phyloP scores from a whole-genome alignment of 1,140 invertebrate genomes.

The Mylabris phalerata region DNA sequence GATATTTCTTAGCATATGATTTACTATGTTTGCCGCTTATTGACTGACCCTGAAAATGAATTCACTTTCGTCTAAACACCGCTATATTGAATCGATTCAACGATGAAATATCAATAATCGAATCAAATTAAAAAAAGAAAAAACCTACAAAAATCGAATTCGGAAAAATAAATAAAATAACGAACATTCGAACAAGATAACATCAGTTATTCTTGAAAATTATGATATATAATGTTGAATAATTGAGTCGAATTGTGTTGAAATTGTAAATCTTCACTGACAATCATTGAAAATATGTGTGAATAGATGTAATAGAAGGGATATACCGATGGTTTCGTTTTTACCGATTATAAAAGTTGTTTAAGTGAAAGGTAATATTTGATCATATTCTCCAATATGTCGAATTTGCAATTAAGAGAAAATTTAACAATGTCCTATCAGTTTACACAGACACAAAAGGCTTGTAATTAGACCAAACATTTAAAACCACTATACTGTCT shows the following conservation, averaged over 20 bases:
- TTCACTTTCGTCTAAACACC: constrained; percentile 9
- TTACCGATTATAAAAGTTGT: too few relatives aligned
- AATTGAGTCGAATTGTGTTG: too few relatives aligned
- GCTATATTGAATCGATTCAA: not conserved
- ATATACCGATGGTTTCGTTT: too few relatives aligned
- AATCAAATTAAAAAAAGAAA: not conserved
- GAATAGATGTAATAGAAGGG: too few relatives aligned
- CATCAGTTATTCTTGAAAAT: not conserved
- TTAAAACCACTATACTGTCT: constrained; percentile 12
- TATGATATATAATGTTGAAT: not conserved
- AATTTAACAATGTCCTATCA: too few relatives aligned
- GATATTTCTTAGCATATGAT: constrained; percentile 27
- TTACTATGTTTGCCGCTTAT: constrained; percentile 23
- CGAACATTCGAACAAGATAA: not conserved
- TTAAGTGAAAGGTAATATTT: too few relatives aligned
- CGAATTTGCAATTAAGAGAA: too few relatives aligned
- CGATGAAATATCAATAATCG: not conserved
- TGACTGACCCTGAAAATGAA: constrained; percentile 25
- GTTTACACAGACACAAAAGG: constrained; percentile 10
- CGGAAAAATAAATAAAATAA: too few relatives aligned
- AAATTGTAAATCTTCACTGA: too few relatives aligned
- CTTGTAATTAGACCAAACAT: constrained; percentile 9
- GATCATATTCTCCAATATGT: too few relatives aligned
- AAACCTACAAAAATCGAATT: too few relatives aligned
- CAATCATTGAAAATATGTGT: too few relatives aligned